Evolutionary conservation across 2,797 vertebrate species (phyloP).

Genomic region (Scolopax rusticola): DNA sequence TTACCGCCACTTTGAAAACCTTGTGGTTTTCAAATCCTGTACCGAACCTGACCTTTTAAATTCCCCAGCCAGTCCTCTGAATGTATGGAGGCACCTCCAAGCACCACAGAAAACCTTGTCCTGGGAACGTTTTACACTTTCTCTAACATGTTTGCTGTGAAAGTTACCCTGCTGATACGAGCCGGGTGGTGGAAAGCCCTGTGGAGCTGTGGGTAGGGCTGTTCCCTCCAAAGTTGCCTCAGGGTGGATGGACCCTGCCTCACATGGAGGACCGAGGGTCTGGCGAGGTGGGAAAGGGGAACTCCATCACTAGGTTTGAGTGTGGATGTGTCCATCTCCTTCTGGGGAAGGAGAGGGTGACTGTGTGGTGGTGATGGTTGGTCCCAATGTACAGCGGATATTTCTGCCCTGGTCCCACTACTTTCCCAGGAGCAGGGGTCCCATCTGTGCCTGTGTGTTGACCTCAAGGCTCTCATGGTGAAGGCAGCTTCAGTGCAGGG

Average conservation of each 20-base stretch:
- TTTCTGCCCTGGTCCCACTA: not conserved
- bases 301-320: not conserved
- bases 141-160: not conserved
- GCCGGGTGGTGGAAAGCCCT: not conserved
- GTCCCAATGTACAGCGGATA: not conserved
- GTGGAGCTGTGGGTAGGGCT: not conserved
- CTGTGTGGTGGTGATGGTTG: rapidly evolving
- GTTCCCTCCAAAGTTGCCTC: not conserved
- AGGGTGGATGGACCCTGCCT: rapidly evolving
- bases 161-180: not conserved
- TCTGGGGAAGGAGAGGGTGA: not conserved
- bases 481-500: rapidly evolving
- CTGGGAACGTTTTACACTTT: not conserved
- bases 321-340: not conserved
- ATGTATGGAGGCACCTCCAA: not conserved
- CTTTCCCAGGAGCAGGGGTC: rapidly evolving
- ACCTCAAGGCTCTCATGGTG: rapidly evolving
- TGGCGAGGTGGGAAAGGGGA: not conserved
- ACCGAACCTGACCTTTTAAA: not conserved
- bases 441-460: not conserved
- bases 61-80: not conserved
- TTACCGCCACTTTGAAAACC: not conserved
- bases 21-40: not conserved
- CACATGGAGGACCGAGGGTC: rapidly evolving
- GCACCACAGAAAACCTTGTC: not conserved